These are phyloP conservation scores for Anas flavirostris DNA, from an alignment of 2,797 vertebrate genomes.

Conservation along the genomic window DNA sequence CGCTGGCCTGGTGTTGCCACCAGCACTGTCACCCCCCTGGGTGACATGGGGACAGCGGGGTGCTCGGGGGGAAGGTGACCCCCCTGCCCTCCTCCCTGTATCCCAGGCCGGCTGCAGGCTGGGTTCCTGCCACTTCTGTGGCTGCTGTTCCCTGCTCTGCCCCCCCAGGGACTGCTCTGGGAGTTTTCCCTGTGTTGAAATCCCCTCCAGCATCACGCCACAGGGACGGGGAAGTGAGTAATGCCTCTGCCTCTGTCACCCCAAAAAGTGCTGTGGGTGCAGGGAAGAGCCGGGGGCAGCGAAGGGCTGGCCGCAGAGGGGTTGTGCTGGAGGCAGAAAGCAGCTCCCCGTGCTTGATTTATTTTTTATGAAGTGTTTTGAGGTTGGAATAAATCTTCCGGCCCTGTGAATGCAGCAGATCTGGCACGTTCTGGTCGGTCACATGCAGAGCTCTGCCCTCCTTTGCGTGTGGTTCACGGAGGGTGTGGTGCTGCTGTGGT, in stretches of 20 bases:
- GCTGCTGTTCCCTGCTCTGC: not conserved
- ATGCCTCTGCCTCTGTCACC: fast-evolving
- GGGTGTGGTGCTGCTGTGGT: fast-evolving
- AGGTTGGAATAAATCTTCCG: not conserved
- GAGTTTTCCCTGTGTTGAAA: not conserved
- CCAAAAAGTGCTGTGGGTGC: not conserved
- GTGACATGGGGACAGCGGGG: not conserved
- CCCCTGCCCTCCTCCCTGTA: not conserved
- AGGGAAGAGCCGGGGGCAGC: not conserved
- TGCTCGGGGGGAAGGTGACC: not conserved
- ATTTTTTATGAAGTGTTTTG: not conserved
- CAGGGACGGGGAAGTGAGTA: not conserved
- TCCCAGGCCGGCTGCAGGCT: not conserved
- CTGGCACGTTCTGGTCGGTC: not conserved
- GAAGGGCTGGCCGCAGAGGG: not conserved
- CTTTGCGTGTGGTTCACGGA: fast-evolving
- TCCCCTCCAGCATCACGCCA: not conserved
- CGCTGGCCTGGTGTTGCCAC: fast-evolving
- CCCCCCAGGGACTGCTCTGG: fast-evolving
- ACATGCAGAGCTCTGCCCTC: too few species aligned
- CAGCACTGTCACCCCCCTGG: not conserved
- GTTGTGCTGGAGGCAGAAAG: too few species aligned
- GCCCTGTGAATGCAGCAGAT: not conserved
- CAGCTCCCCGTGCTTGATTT: not conserved
- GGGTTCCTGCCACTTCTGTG: not conserved